Evolutionary conservation across 1,140 invertebrate genomes (phyloP).

Genomic region (Artemia franciscana): DNA sequence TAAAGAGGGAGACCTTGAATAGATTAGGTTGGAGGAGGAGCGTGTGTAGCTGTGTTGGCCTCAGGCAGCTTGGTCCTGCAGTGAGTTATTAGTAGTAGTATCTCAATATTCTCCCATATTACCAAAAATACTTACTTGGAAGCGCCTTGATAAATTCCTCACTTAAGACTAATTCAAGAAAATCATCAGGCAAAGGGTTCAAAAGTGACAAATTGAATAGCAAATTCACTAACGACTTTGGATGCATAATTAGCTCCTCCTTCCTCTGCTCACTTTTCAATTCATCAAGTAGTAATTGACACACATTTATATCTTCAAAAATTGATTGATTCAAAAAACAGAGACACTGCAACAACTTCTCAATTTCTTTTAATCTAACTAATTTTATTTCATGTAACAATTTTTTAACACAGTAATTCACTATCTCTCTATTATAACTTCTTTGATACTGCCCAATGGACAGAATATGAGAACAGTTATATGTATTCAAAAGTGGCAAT

Average conservation of each 20-base stretch:
- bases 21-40: too few relatives aligned
- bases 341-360: not conserved
- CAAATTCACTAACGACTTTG: not conserved
- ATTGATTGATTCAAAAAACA: not conserved
- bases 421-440: not conserved
- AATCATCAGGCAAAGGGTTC: not conserved
- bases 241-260: not conserved
- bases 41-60: too few relatives aligned
- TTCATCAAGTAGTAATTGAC: not conserved
- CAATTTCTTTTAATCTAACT: not conserved
- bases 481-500: not conserved
- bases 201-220: not conserved
- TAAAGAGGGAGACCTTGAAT: too few relatives aligned
- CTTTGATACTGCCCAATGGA: not conserved
- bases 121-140: too few relatives aligned
- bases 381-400: not conserved
- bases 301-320: not conserved
- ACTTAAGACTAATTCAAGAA: too few relatives aligned
- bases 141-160: too few relatives aligned
- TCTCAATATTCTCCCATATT: too few relatives aligned
- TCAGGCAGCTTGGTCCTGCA: too few relatives aligned
- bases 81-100: too few relatives aligned
- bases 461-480: not conserved
- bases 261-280: not conserved
- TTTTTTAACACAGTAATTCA: not conserved